A percentile compares a stretch with the other conserved stretches of the same genome.
These are phyloP conservation scores for Tuta absoluta DNA, from an alignment of 2,888 invertebrate genomes.

Conservation along the genomic window DNA sequence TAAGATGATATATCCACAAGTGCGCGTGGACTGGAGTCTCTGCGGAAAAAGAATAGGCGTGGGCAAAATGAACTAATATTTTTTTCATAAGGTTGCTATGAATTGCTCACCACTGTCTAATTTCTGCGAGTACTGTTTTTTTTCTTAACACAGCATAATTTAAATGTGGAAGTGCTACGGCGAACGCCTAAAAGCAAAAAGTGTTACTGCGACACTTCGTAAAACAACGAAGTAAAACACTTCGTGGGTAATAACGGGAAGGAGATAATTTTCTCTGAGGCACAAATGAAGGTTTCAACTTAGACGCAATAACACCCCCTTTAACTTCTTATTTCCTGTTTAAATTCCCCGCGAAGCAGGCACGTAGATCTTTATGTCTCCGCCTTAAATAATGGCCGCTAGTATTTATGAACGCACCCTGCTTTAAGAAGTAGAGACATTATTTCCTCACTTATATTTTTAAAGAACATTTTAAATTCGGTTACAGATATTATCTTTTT, in stretches of 20 bases:
- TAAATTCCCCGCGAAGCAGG: constrained; percentile 57
- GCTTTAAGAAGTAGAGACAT: constrained; percentile 20
- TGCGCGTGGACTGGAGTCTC: too few relatives aligned
- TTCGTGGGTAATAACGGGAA: neutral
- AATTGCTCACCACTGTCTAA: too few relatives aligned
- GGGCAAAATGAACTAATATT: too few relatives aligned
- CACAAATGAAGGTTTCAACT: constrained; percentile 46
- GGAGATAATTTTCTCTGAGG: constrained; percentile 1
- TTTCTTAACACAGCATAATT: neutral
- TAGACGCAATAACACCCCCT: constrained; percentile 54
- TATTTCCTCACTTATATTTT: neutral
- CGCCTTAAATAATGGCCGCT: constrained; percentile 57
- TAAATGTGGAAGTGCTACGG: neutral
- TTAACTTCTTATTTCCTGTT: constrained; percentile 62
- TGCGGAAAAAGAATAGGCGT: too few relatives aligned
- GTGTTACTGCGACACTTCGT: neutral
- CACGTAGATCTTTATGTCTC: constrained; percentile 63
- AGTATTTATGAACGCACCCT: constrained; percentile 57
- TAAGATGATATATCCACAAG: too few relatives aligned
- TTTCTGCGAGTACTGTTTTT: neutral
- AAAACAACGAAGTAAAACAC: too few relatives aligned
- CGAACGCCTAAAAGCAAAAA: constrained; percentile 1
- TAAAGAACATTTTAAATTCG: neutral
- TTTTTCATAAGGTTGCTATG: too few relatives aligned
- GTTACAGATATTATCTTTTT: too few relatives aligned